These are phyloP conservation scores for Bergia sp. DNA, from an alignment of 92 coral and sea anemone species.

Conservation along the genomic window DNA sequence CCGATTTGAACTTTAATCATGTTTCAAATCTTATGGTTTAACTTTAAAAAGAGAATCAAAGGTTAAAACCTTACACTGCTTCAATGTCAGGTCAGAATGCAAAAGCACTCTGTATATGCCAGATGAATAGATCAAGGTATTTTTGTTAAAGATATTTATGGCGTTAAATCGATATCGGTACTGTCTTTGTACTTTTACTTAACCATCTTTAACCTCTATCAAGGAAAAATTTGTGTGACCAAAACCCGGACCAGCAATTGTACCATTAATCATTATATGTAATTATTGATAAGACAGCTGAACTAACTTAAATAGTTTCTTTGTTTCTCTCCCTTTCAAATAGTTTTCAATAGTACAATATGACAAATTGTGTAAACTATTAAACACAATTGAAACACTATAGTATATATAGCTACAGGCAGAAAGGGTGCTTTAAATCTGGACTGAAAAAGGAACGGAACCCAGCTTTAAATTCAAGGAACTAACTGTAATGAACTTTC, in stretches of 20 bases:
- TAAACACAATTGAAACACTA: no score
- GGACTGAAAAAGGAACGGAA: no score
- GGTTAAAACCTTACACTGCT: neutral
- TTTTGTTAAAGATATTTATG: no score
- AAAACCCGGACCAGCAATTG: neutral
- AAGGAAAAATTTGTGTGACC: neutral
- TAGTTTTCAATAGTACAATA: neutral
- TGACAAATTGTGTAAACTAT: neutral
- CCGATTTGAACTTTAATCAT: neutral
- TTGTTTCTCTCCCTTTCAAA: neutral
- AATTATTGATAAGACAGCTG: neutral
- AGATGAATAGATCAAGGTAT: no score
- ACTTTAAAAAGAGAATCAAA: neutral
- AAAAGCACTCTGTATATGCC: neutral
- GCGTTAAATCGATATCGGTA: neutral
- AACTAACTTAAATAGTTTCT: neutral
- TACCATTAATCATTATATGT: neutral
- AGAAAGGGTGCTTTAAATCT: no score
- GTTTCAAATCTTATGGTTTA: neutral
- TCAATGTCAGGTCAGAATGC: no score
- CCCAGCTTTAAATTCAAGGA: no score
- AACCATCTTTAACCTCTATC: neutral
- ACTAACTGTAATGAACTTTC: no score
- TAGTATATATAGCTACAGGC: no score
- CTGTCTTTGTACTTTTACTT: neutral